Conservation (phyloP, 2,113 vertebrate species). For the Mormyrus iriodes region DNA sequence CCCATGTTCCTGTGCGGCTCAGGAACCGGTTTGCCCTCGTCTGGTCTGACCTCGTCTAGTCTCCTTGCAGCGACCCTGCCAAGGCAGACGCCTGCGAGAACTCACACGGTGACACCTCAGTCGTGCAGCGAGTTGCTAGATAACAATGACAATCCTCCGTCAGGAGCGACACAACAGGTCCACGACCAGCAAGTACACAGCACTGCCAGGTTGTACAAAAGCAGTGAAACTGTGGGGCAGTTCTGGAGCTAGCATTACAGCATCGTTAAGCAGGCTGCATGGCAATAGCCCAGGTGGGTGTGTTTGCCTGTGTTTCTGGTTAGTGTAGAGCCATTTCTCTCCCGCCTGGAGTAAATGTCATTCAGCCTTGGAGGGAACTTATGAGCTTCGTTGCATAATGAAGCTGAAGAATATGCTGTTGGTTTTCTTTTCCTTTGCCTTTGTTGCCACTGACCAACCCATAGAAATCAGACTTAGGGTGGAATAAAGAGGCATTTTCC, state of each 20-base stretch:
- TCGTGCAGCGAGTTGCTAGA: neutral
- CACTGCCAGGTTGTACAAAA: neutral
- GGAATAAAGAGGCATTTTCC: slow-evolving; percentile 47
- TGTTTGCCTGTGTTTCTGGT: neutral
- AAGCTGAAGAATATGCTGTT: slow-evolving; percentile 25
- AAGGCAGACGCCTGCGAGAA: neutral
- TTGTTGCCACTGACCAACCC: slow-evolving; percentile 29
- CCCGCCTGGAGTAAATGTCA: slow-evolving; percentile 11
- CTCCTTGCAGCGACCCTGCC: neutral
- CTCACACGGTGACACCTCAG: neutral
- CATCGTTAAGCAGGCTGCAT: neutral
- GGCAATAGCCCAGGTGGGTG: neutral
- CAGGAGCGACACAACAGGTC: neutral
- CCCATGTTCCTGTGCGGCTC: neutral
- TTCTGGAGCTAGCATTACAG: neutral
- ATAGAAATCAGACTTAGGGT: slow-evolving; percentile 28
- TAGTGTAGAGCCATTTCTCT: neutral
- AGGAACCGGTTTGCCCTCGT: neutral
- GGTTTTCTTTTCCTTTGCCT: slow-evolving; percentile 35
- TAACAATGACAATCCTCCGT: neutral
- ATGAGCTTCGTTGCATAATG: slow-evolving; percentile 20
- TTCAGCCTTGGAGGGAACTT: neutral
- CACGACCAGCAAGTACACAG: neutral
- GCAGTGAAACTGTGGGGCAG: neutral
- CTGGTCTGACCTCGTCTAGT: neutral